Conservation (phyloP, 2,888 invertebrate genomes). For the Synanthedon vespiformis region DNA sequence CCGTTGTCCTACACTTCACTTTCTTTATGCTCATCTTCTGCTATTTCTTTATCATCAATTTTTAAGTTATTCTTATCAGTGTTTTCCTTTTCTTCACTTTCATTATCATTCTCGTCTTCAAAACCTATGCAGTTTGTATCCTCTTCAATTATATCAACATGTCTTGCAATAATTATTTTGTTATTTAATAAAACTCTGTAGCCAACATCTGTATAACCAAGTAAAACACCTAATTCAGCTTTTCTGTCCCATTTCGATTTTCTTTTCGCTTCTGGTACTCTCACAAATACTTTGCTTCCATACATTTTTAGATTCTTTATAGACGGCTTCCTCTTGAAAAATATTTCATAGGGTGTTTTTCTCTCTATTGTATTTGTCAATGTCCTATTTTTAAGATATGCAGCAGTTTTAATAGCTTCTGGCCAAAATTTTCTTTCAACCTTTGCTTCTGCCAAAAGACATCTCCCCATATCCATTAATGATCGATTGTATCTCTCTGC, state of each 20-base stretch:
- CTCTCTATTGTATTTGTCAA: constrained; percentile 1
- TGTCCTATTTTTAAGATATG: constrained; percentile 7
- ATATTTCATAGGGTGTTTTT: not conserved
- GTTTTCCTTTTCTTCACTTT: too few relatives aligned
- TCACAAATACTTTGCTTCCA: not conserved
- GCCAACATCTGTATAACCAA: not conserved
- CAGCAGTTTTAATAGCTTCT: constrained; percentile 8
- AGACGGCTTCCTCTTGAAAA: too few relatives aligned
- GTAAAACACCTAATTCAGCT: not conserved
- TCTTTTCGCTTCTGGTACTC: not conserved
- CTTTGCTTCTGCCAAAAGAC: constrained; percentile 8
- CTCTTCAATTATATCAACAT: not conserved
- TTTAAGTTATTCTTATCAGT: too few relatives aligned
- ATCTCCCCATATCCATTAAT: constrained; percentile 9
- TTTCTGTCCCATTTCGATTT: not conserved
- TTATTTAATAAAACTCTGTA: not conserved
- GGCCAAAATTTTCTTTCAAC: constrained; percentile 8
- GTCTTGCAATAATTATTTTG: not conserved
- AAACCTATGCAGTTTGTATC: not conserved
- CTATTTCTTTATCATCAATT: too few relatives aligned
- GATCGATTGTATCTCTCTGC: constrained; percentile 7
- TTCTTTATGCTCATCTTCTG: too few relatives aligned
- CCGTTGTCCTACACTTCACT: too few relatives aligned
- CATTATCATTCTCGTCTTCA: not conserved
- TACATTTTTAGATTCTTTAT: not conserved